phyloP scores from a whole-genome alignment of 2,888 invertebrate genomes.

The Athalia circularis region DNA sequence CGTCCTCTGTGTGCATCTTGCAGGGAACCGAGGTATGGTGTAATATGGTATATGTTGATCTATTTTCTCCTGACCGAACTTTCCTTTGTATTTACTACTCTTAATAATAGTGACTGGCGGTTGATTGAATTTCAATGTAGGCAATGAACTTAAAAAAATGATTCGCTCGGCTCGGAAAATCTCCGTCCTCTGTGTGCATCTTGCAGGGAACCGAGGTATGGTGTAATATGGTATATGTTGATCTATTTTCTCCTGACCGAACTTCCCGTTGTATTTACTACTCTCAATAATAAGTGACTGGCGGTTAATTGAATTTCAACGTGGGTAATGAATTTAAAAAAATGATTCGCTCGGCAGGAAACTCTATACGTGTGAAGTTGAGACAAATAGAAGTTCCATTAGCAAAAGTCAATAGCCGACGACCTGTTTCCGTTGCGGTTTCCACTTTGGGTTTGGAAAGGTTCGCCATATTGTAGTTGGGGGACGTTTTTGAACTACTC shows the following conservation, averaged over 20 bases:
- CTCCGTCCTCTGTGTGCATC: not conserved
- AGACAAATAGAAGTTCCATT: conserved; percentile 18
- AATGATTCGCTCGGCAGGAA: not conserved
- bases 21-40: not conserved
- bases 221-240: not conserved
- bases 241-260: not conserved
- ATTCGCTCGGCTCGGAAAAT: too few species aligned
- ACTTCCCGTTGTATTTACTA: conserved; percentile 1
- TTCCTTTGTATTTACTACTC: not conserved
- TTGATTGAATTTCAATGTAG: not conserved
- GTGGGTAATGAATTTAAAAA: too few species aligned
- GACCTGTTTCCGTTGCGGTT: not conserved
- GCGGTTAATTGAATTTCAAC: not conserved
- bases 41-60: too few species aligned
- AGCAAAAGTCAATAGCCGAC: conserved; percentile 3
- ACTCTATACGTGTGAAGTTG: not conserved
- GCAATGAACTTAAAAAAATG: too few species aligned
- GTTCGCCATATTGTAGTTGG: conserved; percentile 17
- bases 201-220: not conserved
- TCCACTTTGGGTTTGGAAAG: not conserved
- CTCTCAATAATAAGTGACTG: not conserved
- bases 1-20: not conserved
- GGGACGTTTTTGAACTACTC: conserved; percentile 23
- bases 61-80: not conserved
- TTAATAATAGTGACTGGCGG: not conserved